Conservation (phyloP, 2,888 invertebrate species). For the Protophormia terraenovae region DNA sequence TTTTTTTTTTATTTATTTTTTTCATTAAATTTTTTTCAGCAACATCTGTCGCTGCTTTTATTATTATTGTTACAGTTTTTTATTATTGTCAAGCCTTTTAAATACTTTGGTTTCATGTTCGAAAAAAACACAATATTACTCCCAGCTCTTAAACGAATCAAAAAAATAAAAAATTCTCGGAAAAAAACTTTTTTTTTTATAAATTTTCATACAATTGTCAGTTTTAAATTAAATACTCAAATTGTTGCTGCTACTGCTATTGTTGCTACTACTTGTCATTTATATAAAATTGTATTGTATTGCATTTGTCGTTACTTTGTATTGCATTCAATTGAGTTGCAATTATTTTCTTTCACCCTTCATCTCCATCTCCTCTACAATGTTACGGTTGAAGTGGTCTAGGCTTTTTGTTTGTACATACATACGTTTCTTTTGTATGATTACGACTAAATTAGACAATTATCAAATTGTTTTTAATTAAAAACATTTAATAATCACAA, state of each 20-base stretch:
- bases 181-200: neutral
- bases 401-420: neutral
- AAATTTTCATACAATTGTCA: slow-evolving; percentile 42
- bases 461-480: slow-evolving; percentile 68
- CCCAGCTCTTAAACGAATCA: neutral
- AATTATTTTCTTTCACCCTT: slow-evolving; percentile 36
- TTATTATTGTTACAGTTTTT: neutral
- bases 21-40: neutral
- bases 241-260: slow-evolving; percentile 29
- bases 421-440: slow-evolving; percentile 33
- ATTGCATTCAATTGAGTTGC: slow-evolving; percentile 60
- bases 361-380: neutral
- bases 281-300: slow-evolving; percentile 39
- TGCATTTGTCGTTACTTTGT: slow-evolving; percentile 51
- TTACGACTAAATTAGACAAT: slow-evolving; percentile 67
- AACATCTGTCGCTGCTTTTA: slow-evolving; percentile 12
- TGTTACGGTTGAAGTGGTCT: slow-evolving; percentile 39
- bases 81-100: slow-evolving; percentile 36
- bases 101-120: neutral
- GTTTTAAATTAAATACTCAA: slow-evolving; percentile 46
- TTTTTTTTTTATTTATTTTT: neutral
- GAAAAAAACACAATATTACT: slow-evolving; percentile 5
- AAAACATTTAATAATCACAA: slow-evolving; percentile 62
- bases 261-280: slow-evolving; percentile 41
- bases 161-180: neutral